Evolutionary conservation across 2,888 invertebrate genomes (phyloP).

Genomic region (Cyclophora albipunctata): DNA sequence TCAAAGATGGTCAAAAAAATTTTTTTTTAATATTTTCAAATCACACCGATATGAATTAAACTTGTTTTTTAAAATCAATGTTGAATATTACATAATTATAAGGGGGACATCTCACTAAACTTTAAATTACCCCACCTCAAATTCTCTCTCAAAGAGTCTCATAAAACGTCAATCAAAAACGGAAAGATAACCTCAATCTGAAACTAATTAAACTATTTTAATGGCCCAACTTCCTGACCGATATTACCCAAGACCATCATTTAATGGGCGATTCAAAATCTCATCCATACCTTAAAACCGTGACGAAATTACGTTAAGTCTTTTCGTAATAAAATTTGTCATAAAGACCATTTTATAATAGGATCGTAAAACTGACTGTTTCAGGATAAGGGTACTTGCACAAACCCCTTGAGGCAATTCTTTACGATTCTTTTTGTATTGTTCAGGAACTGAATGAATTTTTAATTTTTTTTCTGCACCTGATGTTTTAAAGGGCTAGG

Average conservation of each 20-base stretch:
- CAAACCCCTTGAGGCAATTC: conserved; percentile 34
- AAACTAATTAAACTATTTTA: conserved; percentile 33
- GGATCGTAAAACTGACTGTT: conserved; percentile 63
- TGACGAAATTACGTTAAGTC: conserved; percentile 72
- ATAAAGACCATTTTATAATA: conserved; percentile 75
- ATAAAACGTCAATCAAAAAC: conserved; percentile 1
- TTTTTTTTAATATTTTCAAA: no score
- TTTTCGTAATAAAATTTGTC: conserved; percentile 68
- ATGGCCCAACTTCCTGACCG: conserved; percentile 44
- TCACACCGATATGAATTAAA: no score
- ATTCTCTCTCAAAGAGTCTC: no score
- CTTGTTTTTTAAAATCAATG: no score
- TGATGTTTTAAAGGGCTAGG: conserved; percentile 21
- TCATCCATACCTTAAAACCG: conserved; percentile 32
- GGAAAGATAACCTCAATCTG: conserved; percentile 7
- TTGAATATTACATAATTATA: no score
- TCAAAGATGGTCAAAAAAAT: no score
- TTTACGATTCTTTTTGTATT: conserved; percentile 55
- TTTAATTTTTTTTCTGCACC: conserved; percentile 41
- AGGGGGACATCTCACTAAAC: no score
- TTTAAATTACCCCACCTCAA: no score
- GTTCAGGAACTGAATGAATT: conserved; percentile 43
- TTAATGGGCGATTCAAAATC: no score
- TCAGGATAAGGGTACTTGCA: conserved; percentile 34
- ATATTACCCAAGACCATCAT: conserved; percentile 24